Conservation (phyloP, 2,113 vertebrate species). For the Paracanthobrama guichenoti region DNA sequence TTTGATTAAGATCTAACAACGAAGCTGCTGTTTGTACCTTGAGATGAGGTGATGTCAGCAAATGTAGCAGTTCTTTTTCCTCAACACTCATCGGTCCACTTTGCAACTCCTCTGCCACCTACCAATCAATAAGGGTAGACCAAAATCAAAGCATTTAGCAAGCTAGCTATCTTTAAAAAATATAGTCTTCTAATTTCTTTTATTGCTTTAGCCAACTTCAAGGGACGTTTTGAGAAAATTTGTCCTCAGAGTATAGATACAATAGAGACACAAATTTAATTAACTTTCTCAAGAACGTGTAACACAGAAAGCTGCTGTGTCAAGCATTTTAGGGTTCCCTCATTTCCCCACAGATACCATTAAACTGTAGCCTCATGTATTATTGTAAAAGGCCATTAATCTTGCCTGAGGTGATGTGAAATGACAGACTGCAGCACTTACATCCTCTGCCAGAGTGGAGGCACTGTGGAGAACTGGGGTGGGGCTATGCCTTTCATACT, state of each 20-base stretch:
- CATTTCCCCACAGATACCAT: background rate
- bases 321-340: background rate
- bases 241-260: background rate
- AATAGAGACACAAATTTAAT: background rate
- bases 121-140: slow-evolving; percentile 53
- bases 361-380: background rate
- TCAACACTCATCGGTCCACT: slow-evolving; percentile 84
- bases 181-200: background rate
- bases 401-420: background rate
- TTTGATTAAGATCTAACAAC: background rate
- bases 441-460: slow-evolving; percentile 87
- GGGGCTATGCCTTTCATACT: slow-evolving; percentile 91
- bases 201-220: too few species aligned
- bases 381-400: background rate
- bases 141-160: background rate
- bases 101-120: slow-evolving; percentile 95
- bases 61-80: slow-evolving; percentile 87
- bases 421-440: slow-evolving; percentile 71
- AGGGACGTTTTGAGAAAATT: background rate
- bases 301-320: background rate
- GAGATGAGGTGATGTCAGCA: slow-evolving; percentile 90
- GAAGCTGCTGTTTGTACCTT: slow-evolving; percentile 73
- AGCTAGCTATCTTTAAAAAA: background rate
- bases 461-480: slow-evolving; percentile 89
- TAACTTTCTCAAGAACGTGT: background rate